Evolutionary conservation across 2,888 invertebrate species (phyloP), one percentile per base, ranked within the genome.

Genomic region (Ichneumoninae sp.): DNA sequence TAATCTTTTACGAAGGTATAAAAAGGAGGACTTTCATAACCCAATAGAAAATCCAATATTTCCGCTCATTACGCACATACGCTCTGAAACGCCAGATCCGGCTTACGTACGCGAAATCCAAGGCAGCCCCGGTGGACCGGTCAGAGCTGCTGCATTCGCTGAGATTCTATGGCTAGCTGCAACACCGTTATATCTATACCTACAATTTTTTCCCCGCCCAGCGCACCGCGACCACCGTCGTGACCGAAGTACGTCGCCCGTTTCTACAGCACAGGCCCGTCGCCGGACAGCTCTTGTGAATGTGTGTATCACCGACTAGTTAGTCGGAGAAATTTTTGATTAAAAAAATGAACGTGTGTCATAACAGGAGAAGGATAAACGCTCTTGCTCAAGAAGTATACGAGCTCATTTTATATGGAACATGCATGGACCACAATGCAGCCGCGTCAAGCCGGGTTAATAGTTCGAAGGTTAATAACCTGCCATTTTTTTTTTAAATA

Each of bases 311-410:
- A 66, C 57, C 40, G 62, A 13, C 10, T 68, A 69, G 66, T 79
- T 22, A 0, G 57, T 40, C 30, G 30, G 10, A 52, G 72, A 70
- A 72, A 77, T 81, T 86, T 86, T 86, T 77, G 85, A 85, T 86
- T 81, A 85, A 83, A 85, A 76, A 80, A 47, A 47, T 76, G 75
- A 84, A 78, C 40, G 60, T 50, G 57, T 52, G 52, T 40, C 30
- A 60, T 52, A 60, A 26, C 50, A 26, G 44, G 26, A 26, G 47
- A 47, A 26, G 13, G 65, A 77, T 60, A 76, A 77, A 69, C 66
- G 54, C 60, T 71, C 71, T 50, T 40, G 66, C 74, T 72, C 16
- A 85, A 80, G 68, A 26, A 36, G 68, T 6, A 36, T n/a, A n/a
- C 30, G 33, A 62, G n/a, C n/a, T 62, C 6, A 30, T 16, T 16